Conservation (phyloP, 2,888 invertebrate species). For the Acronicta aceris region DNA sequence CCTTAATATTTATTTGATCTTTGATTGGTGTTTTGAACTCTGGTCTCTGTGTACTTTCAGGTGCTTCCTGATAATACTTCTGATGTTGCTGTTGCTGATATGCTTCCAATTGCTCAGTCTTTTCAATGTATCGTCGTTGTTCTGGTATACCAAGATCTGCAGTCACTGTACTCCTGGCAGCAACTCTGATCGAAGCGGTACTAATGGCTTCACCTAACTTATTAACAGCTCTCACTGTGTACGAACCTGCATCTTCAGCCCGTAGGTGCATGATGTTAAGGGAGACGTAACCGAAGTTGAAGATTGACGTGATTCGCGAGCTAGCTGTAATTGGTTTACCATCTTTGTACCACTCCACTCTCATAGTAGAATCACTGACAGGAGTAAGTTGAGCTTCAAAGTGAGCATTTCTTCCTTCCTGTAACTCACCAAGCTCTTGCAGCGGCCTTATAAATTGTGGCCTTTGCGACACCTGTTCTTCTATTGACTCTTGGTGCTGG, state of each 20-base stretch:
- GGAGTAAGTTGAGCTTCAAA: constrained; percentile 98
- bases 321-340: constrained; percentile 98
- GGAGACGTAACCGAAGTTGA: constrained; percentile 99
- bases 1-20: constrained; percentile 95
- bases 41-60: constrained; percentile 94
- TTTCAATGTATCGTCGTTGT: constrained; percentile 96
- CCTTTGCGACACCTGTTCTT: constrained; percentile 94
- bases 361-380: constrained; percentile 97
- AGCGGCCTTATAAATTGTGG: constrained; percentile 97
- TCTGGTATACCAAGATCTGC: constrained; percentile 96
- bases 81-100: constrained; percentile 95
- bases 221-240: constrained; percentile 97
- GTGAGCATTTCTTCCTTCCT: constrained; percentile 97
- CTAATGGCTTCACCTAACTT: constrained; percentile 97
- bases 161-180: constrained; percentile 94
- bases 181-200: constrained; percentile 93
- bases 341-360: constrained; percentile 98
- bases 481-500: constrained; percentile 95
- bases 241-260: constrained; percentile 99
- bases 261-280: constrained; percentile 99
- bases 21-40: constrained; percentile 97
- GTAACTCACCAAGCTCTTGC: constrained; percentile 95
- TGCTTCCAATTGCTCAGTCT: constrained; percentile 96
- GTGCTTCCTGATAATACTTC: constrained; percentile 94
- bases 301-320: constrained; percentile 98